Evolutionary conservation across 2,888 invertebrate genomes (phyloP), one percentile per base, ranked within the genome.

Genomic region (Lottia gigantea): DNA sequence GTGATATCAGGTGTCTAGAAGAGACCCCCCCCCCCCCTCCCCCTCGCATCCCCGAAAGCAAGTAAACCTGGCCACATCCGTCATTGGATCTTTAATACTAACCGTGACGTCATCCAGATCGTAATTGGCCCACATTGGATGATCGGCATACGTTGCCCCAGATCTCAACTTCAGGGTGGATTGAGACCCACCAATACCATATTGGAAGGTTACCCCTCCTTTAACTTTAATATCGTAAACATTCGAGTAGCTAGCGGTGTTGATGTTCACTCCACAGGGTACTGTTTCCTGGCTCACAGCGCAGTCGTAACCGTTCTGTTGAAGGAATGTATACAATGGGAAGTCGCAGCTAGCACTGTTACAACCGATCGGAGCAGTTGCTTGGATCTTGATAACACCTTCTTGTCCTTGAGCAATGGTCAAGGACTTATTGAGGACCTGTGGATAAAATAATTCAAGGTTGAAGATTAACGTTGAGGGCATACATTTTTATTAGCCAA

Each of bases 361-460:
- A 23, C 55, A 55, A 55, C 55, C 55, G 23, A 55, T 55, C 19
- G 55, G 55, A 23, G 55, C 55, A 8, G 55, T 55, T 23, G 55
- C 55, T 23, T 55, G 55, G 55, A 55, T 55, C 55, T 11, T 19
- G 2, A 55, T 55, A 14, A 23, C 14, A 11, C 55, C 55, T 23
- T 55, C 55, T 55, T 55, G 12, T 23, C 55, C 55, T 55, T 55
- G 55, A 23, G 19, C 23, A 23, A 55, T 55, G 14, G 19, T 55
- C 11, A 55, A 2, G 23, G 19, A 19, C 19, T 55, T 55, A 14
- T 19, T 55, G 19, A 55, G 23, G 11, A 55, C 55, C 55, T 55
- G 55, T 7, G 23, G 11, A 55, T 19, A 23, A n/a, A n/a, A n/a
- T n/a, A n/a, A n/a, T n/a, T n/a, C n/a, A n/a, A n/a, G n/a, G n/a